Base-by-base conservation (phyloP, 2,797 vertebrate genomes). In the Alcedo atthis region DNA sequence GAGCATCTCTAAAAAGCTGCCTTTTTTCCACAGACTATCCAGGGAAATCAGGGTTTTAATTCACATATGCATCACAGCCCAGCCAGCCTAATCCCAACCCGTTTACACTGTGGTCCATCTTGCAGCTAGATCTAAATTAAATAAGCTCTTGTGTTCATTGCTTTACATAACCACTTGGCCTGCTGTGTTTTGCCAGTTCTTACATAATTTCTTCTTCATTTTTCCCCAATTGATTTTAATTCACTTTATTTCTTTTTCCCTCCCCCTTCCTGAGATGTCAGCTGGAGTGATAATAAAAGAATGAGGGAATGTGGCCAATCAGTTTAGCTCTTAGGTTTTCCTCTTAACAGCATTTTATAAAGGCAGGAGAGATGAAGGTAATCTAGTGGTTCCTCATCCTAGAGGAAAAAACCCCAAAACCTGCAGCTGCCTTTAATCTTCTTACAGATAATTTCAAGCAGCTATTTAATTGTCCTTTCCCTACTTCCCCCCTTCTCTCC, bases 131-230 rank as follows among this genome's bases (percentile, higher is more conserved):
- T 85, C 57, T 75, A 91, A 94, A 94, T 95, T 93, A 93, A 96
- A 95, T 84, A 94, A 92, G 73, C 85, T 92, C 83, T 85, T 84
- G 87, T 85, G 80, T 83, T 96, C 76, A 9, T 91, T 93, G 92
- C 95, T 94, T 96, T 96, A 96, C 66, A 62, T 96, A 96, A 97
- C 87, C 48, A 58, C 85, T 94, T 53, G 77, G 87, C 83, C 85
- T 73, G 82, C 84, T 81, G 77, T 73, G 74, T 87, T 94, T 89
- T 90, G 85, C 79, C 79, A 82, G 84, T 90, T 95, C 95, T 96
- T 96, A 95, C 79, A 58, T 96, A 95, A 95, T 97, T 96, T 92
- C 62, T 77, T 54, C 63, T 70, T 66, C 71, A 15, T 89, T 58
- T 32, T 43, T 18, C 61, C 63, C 30, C 58, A 49, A 26, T 71